Evolutionary conservation across 2,113 vertebrate genomes (phyloP), one percentile per base, ranked within the genome.

Genomic region (Hippocampus barbouri): DNA sequence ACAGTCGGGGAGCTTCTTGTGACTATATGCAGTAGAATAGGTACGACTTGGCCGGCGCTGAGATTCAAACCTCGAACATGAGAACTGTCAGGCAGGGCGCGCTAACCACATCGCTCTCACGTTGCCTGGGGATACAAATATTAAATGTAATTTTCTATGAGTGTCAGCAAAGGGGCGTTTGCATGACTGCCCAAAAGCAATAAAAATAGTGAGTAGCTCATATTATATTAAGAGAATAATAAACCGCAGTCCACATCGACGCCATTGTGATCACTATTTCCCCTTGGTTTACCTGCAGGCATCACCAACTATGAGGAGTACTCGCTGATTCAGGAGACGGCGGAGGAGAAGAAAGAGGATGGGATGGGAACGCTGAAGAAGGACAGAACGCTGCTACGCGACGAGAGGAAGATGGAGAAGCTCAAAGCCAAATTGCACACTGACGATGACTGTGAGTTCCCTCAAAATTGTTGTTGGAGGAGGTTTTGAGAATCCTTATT

Each of bases 271-370:
- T 47, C 23, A 45, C n/a, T 45, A 14, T 45, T n/a, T 25, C 21
- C 40, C 14, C 8, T 63, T 41, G n/a, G 18, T 63, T 63, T 43
- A 43, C n/a, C 43, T 47, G 43, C 86, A 99, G 97, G 97, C 77
- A 99, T 99, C 89, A 99, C 97, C 14, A 99, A 99, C 91, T 99
- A 99, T 67, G 97, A 99, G 85, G 97, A 99, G 79, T 99, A 99
- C 82, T 99, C 97, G 49, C 88, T 99, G 89, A 98, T 99, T 86
- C 97, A 97, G 86, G 97, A 99, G 69, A 91, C 83, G 1, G 86
- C 93, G 0, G 97, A 99, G 81, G 97, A 98, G 76, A 97, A 96
- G 83, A 97, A 96, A 73, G 97, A 99, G n/a, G 97, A 99, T 10
- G 91, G 93, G 15, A 95, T 92, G 14, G 97, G 95, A 0, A 99